Evolutionary conservation across 2,797 vertebrate species (phyloP), one percentile per base, ranked within the genome.

Genomic region (Sciurus vulgaris): DNA sequence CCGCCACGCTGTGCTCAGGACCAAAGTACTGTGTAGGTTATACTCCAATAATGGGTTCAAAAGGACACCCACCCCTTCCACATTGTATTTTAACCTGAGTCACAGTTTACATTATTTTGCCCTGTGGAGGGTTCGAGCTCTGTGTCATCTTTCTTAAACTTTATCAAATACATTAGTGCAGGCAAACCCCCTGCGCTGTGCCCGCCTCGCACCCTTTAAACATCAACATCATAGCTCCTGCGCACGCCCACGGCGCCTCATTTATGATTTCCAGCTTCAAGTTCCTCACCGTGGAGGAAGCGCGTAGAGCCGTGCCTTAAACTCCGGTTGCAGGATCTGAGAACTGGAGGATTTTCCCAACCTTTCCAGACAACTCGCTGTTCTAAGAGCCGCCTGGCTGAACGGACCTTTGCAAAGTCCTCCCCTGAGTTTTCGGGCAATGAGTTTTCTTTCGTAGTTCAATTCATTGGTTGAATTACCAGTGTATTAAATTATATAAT

Each of bases 211-310:
- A 10, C 24, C 41, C 92, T 18, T 41, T 28, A 41, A 24, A 28
- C 0, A 0, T 61, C n/a, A 59, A 15, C 41, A 18, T 20, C 10
- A 0, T 59, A 30, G 26, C 28, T 47, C 63, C 3, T 24, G 54
- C 1, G 7, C 26, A 93, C 3, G 24, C 20, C 7, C 70, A 24
- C 3, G 0, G 2, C 4, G 20, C n/a, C 20, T 10, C 38, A 0
- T 13, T 77, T 59, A 14, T 17, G 44, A 83, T 28, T n/a, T 33
- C 38, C 51, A 18, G 67, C 10, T 28, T 38, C 2, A 0, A 8
- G 41, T 44, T 87, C 76, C 73, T 87, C 3, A 28, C 22, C 8
- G 54, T 3, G 18, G 35, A 81, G 51, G 47, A 63, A 44, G 72
- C 86, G n/a, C 12, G 4, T 15, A 13, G 22, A 61, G 33, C 82